Evolutionary conservation across 1,140 invertebrate species (phyloP), one percentile per base, ranked within the genome.

Genomic region (Caerostris extrusa): DNA sequence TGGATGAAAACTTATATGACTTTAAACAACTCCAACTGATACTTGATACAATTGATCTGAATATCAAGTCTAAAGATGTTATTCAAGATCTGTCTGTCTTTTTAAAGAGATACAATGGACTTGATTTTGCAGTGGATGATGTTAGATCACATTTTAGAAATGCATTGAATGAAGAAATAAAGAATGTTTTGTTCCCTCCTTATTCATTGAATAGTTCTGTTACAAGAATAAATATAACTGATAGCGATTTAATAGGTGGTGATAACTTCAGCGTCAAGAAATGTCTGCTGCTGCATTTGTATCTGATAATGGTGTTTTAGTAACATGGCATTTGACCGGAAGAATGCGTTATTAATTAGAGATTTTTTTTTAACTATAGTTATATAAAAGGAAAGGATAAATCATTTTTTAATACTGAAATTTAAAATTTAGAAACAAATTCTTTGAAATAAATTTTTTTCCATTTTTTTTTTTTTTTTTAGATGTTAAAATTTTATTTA

Each of bases 211-310:
- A 82, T 56, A 17, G 58, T 14, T 58, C 58, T 56, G 57, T 60
- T 17, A 93, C 86, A n/a, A 85, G 91, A 58, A 60, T 94, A 3
- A 94, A 94, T 67, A 56, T 94, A 50, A 94, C 94, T 55, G 94
- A 94, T 50, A 90, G 90, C 69, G 94, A 94, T 93, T 90, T 94
- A 56, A 94, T 94, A 55, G 94, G 94, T 50, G 94, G 94, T 0
- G 94, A 94, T 71, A 94, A 94, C n/a, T 58, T n/a, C 14, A 1
- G n/a, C 19, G 53, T 1, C 94, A 94, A 85, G 94, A 94, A 93
- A 94, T 94, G 94, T 58, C 94, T 19, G 34, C 90, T 14, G 94
- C 94, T 69, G 91, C 94, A 14, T 94, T 94, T 69, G 57, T 93
- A 8, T 94, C 94, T 14, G 19, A 83, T 14, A 8, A 58, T 19